These are phyloP conservation scores for Patella depressa DNA, from an alignment of 2,888 invertebrate genomes.

Conservation along the genomic window DNA sequence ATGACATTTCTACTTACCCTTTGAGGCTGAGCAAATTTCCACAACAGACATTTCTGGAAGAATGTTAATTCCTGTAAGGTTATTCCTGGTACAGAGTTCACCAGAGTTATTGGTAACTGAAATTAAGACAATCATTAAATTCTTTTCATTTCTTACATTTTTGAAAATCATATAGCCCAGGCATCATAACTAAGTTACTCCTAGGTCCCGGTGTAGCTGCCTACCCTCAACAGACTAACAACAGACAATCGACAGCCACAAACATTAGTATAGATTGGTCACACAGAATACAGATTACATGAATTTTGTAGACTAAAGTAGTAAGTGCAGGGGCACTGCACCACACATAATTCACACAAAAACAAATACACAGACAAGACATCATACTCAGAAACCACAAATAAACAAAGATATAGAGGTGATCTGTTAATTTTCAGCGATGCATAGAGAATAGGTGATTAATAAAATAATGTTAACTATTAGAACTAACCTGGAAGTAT, in stretches of 20 bases:
- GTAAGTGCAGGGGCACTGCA: neutral
- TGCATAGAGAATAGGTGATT: too few species aligned
- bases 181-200: neutral
- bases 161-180: neutral
- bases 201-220: too few species aligned
- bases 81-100: conserved; percentile 63
- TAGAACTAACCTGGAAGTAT: conserved; percentile 61
- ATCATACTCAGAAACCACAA: too few species aligned
- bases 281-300: neutral
- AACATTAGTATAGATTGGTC: too few species aligned
- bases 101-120: conserved; percentile 61
- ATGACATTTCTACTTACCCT: conserved; percentile 48
- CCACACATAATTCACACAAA: neutral
- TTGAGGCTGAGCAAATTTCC: conserved; percentile 63
- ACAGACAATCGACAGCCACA: too few species aligned
- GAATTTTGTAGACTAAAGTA: too few species aligned
- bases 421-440: too few species aligned
- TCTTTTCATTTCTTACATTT: neutral
- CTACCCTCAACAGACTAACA: too few species aligned
- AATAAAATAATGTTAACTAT: neutral
- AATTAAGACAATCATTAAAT: conserved; percentile 25
- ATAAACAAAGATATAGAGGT: too few species aligned
- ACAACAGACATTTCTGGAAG: conserved; percentile 69
- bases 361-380: neutral
- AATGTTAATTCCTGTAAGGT: conserved; percentile 57